Evolutionary conservation across 1,140 invertebrate species (phyloP).

Genomic region (Tetragnatha versicolor): DNA sequence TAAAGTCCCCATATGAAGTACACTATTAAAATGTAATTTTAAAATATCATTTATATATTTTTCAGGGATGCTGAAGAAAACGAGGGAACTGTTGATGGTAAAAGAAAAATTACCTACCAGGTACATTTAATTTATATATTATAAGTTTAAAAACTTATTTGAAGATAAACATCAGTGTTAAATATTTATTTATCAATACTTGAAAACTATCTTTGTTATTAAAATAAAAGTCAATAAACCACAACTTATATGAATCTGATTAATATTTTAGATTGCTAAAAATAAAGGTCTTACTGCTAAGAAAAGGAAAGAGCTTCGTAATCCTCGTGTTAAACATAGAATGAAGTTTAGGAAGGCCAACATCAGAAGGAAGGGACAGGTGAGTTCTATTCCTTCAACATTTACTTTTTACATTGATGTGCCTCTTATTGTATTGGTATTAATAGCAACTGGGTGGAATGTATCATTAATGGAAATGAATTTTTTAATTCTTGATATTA

Average conservation of each 20-base stretch:
- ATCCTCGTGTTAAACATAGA: conserved; percentile 92
- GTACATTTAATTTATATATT: background rate
- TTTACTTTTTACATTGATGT: no score
- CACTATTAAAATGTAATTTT: no score
- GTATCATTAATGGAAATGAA: no score
- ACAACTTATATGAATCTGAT: conserved; percentile 1
- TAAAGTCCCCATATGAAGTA: no score
- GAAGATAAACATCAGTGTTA: no score
- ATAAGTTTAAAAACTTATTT: no score
- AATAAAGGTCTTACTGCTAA: conserved; percentile 91
- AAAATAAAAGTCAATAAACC: background rate
- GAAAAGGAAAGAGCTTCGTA: conserved; percentile 87
- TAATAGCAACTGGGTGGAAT: no score
- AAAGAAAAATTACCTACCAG: conserved; percentile 29
- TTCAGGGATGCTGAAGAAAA: background rate
- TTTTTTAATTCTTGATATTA: no score
- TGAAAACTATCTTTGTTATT: background rate
- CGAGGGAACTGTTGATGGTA: background rate
- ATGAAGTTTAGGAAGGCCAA: conserved; percentile 89
- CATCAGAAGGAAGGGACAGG: conserved; percentile 87
- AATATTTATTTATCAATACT: no score
- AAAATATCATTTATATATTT: background rate
- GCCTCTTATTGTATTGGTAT: no score
- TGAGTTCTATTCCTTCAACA: no score
- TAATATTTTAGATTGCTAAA: conserved; percentile 83